Evolutionary conservation across 2,113 vertebrate species (phyloP), one percentile per base, ranked within the genome.

Genomic region (Pao palembangensis): DNA sequence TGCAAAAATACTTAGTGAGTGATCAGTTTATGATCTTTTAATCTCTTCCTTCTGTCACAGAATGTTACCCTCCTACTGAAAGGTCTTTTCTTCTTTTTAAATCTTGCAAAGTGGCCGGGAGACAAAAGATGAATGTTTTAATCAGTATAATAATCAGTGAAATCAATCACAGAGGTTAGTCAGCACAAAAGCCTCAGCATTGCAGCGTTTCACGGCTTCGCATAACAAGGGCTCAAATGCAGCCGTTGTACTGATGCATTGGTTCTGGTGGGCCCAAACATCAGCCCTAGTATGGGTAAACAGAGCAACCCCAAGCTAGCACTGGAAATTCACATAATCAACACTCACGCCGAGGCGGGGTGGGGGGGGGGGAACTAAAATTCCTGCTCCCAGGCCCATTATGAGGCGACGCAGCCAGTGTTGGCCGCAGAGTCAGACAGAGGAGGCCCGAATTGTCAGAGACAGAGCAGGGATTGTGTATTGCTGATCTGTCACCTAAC

Each of bases 401-500:
- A 81, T 85, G 74, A 77, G 38, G 31, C 60, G 17, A 14, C 78
- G 61, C 55, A 61, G 73, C 62, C 67, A 54, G 58, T 31, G 64
- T 56, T 64, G 50, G 71, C 61, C 50, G 53, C 61, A 73, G 66
- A 78, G 58, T 64, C 67, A 79, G 74, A 82, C 72, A 76, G 59
- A 69, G 63, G 60, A 73, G 61, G 58, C 72, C n/a, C 52, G 80
- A 75, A 86, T 83, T 81, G 80, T 79, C 78, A 51, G 61, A 79
- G 31, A 88, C 84, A 85, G 85, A 78, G 80, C 79, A 71, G 82
- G 83, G 82, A 87, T 88, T 86, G 87, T 84, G 75, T 82, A 79
- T 51, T 84, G 87, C 85, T 83, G 81, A 83, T 84, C 81, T 87
- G 77, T 87, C 82, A 85, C 73, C 68, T 81, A 76, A 82, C 79